These are phyloP conservation scores for Meteorus colon DNA, from an alignment of 2,888 invertebrate species.

Conservation along the genomic window DNA sequence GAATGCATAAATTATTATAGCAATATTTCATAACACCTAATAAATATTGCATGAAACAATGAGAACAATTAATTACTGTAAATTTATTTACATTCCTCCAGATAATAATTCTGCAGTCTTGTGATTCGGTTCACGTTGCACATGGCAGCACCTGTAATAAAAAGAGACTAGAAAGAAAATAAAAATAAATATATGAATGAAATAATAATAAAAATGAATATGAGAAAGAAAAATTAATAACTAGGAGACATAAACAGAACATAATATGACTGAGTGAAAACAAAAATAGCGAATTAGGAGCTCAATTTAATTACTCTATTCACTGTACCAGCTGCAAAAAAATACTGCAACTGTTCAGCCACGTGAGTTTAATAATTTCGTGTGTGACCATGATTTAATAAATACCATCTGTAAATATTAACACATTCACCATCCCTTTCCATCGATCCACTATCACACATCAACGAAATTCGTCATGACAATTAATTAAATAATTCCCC, in stretches of 20 bases:
- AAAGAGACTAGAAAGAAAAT: background rate
- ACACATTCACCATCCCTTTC: background rate
- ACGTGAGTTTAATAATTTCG: conserved; percentile 12
- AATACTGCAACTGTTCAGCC: conserved; percentile 11
- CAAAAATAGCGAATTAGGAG: background rate
- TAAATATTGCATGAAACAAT: background rate
- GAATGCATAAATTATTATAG: conserved; percentile 14
- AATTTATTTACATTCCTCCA: conserved; percentile 47
- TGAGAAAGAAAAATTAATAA: background rate
- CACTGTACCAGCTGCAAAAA: background rate
- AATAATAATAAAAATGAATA: background rate
- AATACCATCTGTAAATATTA: background rate
- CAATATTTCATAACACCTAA: background rate
- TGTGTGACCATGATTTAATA: background rate
- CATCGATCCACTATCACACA: background rate
- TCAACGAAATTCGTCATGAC: background rate
- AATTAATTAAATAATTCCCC: conserved; percentile 17
- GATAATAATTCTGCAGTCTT: conserved; percentile 48
- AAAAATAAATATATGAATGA: background rate
- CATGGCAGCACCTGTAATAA: conserved; percentile 46
- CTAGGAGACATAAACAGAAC: background rate
- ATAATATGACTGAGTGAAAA: background rate
- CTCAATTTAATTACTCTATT: background rate
- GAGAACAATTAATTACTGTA: conserved; percentile 10
- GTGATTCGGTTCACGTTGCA: conserved; percentile 55